Evolutionary conservation across 2,113 vertebrate species (phyloP), one percentile per base, ranked within the genome.

Genomic region (Hemiscyllium ocellatum): DNA sequence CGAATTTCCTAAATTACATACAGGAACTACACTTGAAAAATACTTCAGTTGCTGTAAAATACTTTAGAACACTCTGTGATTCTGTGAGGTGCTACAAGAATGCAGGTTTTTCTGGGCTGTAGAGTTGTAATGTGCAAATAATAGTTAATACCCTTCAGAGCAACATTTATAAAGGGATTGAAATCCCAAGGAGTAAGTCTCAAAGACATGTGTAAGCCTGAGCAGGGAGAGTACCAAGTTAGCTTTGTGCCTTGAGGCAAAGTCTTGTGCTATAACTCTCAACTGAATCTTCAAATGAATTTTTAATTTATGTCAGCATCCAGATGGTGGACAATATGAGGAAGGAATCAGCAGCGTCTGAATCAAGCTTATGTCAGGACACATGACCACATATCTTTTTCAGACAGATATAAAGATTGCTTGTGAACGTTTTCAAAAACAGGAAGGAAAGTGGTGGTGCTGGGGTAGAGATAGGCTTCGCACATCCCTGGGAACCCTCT

Each of bases 351-450:
- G 47, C 69, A 33, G 24, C 12, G 22, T 33, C 94, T 95, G 69
- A 95, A 70, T 72, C 42, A 52, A 95, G 47, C 17, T 42, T 24
- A 52, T 50, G 70, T 95, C 68, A 47, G 52, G 94, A 24, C 22
- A 52, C 68, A 50, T 26, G 69, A 50, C 68, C 42, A 17, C 68
- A 95, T 95, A 95, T 95, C 94, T 95, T 76, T 95, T 29, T 76
- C 94, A 95, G 94, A 95, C 94, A 95, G 94, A 95, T 95, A 76
- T 72, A 95, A 33, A 95, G 94, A 95, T 95, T 95, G 69, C 94
- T 76, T 76, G 68, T 29, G 22, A 95, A 26, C 22, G 47, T 72
- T 95, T 95, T 76, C 68, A 50, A 65, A 83, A 95, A 95, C 94
- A 95, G 94, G 94, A 95, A 95, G 66, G 94, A 33, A 50, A 72